phyloP scores from a whole-genome alignment of 2,113 vertebrate species.

The Danio rerio region DNA sequence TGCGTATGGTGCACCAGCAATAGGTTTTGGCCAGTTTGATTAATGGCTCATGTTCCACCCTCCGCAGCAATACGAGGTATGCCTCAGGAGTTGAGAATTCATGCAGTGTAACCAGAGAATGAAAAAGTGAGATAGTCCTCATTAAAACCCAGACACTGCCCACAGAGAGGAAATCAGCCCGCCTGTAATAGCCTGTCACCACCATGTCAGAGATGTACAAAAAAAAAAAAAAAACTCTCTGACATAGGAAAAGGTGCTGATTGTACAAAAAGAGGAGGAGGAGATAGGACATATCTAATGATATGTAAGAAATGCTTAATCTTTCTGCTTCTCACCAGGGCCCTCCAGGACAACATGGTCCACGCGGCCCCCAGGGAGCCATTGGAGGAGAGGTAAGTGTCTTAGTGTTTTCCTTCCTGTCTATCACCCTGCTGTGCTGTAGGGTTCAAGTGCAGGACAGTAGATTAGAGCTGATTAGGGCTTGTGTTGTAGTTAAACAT shows the following conservation, averaged over 20 bases:
- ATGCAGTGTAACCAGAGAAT: constrained; percentile 49
- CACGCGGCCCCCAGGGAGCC: constrained; percentile 82
- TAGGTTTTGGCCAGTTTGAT: constrained; percentile 57
- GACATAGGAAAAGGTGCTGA: constrained; percentile 50
- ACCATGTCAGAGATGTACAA: constrained; percentile 61
- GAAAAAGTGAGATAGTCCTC: constrained; percentile 60
- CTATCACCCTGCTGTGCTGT: not conserved
- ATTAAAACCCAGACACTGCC: constrained; percentile 62
- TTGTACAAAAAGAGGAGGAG: constrained; percentile 19
- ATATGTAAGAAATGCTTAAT: constrained; percentile 35
- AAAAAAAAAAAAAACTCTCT: constrained; percentile 47
- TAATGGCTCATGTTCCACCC: constrained; percentile 67
- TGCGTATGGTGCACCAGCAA: not conserved
- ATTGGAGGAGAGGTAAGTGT: constrained; percentile 82
- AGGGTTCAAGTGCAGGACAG: constrained; percentile 26
- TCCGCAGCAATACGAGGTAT: constrained; percentile 58
- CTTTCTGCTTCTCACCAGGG: constrained; percentile 75
- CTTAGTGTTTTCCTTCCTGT: constrained; percentile 2
- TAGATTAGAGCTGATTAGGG: constrained; percentile 20
- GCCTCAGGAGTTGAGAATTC: constrained; percentile 57
- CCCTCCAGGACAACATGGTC: constrained; percentile 86
- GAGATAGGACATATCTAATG: not conserved
- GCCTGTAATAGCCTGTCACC: constrained; percentile 74
- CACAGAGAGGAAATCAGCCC: constrained; percentile 50
- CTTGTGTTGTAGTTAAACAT: constrained; percentile 12